Base-by-base conservation (phyloP, 2,113 vertebrate species). In the Xenopus borealis region DNA sequence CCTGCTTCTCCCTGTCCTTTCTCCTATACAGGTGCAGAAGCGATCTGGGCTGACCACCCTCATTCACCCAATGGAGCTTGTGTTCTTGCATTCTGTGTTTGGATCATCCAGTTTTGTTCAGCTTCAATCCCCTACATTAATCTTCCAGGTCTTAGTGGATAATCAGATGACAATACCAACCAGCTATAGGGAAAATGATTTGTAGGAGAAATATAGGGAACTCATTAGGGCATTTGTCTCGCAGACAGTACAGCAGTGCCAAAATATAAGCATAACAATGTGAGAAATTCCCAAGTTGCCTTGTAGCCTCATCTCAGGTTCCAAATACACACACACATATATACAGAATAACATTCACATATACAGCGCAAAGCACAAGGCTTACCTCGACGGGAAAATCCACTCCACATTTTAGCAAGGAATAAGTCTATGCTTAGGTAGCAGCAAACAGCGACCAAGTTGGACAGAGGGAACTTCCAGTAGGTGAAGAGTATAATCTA, bases 371-470 rank as follows among this genome's bases (percentile, higher is more conserved):
- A 85, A 86, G 88, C 86, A 87, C 16, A 46, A 85, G 82, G 83
- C 92, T 94, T 85, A 94, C 93, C 92, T 94, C 88, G 90, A 79
- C 85, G 88, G 70, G 91, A 87, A 86, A 94, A 89, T 87, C 92
- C 90, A 82, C 83, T 92, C 93, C 93, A 94, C 93, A 94, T 94
- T 82, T 88, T 81, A 83, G 75, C 84, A 86, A 83, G 78, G 78
- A 81, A 81, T 78, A 83, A 86, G 86, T 79, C 85, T 79, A 62
- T 46, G 59, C 19, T 57, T 70, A 57, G 66, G 30, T 53, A 76
- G 75, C 53, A 81, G 70, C 81, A 16, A 55, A 55, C 44, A 87
- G 80, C 79, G 81, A 84, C 78, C 86, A 87, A 89, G 84, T 87
- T 86, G 82, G 81, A 83, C 84, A 87, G 84, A 88, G 80, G 83